These are phyloP conservation scores for Agonum fuliginosum DNA, from an alignment of 2,888 invertebrate species.

Conservation along the genomic window DNA sequence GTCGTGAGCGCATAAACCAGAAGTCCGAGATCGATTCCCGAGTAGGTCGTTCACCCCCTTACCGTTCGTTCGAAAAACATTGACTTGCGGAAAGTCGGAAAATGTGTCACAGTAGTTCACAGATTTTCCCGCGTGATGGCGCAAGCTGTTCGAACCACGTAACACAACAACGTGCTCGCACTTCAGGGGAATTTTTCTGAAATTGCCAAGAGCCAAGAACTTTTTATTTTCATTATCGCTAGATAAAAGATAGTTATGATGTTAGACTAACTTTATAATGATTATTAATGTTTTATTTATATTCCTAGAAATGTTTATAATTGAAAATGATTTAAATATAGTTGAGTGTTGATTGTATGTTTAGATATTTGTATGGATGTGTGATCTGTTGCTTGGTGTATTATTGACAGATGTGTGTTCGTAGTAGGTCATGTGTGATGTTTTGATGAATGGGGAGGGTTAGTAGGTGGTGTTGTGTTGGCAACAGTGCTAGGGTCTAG, in stretches of 20 bases:
- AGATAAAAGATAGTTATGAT: too few species aligned
- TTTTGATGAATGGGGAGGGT: constrained; percentile 7
- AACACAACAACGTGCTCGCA: constrained; percentile 16
- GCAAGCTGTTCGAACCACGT: constrained; percentile 16
- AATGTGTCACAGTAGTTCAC: constrained; percentile 36
- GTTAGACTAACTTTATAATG: too few species aligned
- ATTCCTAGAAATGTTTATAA: too few species aligned
- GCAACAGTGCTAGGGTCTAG: not conserved
- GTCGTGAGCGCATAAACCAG: constrained; percentile 16
- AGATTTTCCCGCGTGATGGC: constrained; percentile 46
- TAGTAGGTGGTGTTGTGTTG: constrained; percentile 3
- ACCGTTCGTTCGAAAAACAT: constrained; percentile 48
- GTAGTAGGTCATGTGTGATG: not conserved
- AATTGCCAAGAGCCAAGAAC: constrained; percentile 74
- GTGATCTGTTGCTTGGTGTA: not conserved
- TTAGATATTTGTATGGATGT: too few species aligned
- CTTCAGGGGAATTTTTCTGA: constrained; percentile 65
- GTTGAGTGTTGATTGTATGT: not conserved
- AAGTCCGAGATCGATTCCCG: constrained; percentile 39
- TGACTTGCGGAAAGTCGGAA: constrained; percentile 8
- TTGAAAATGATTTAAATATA: too few species aligned
- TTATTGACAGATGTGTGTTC: not conserved
- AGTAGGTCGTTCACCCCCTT: constrained; percentile 49
- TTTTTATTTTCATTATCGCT: too few species aligned
- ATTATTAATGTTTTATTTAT: too few species aligned